Evolutionary conservation across 2,888 invertebrate species (phyloP), one percentile per base, ranked within the genome.

Genomic region (Spialia ferax): DNA sequence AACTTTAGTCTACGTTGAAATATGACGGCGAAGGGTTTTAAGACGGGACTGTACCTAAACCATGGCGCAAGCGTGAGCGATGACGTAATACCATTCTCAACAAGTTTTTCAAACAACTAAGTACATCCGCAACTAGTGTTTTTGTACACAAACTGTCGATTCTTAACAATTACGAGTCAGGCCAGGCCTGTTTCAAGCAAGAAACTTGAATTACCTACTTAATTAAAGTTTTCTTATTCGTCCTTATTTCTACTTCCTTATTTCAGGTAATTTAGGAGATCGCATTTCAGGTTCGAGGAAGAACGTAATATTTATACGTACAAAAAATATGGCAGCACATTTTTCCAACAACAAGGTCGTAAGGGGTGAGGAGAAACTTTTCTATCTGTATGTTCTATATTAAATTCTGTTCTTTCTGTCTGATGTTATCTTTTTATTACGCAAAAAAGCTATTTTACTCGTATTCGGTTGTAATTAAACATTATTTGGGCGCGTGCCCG

Each of bases 401-500:
- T n/a, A n/a, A n/a, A n/a, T n/a, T n/a, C n/a, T n/a, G n/a, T n/a
- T n/a, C n/a, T n/a, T n/a, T n/a, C n/a, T n/a, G n/a, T n/a, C n/a
- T n/a, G n/a, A n/a, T n/a, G n/a, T n/a, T n/a, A n/a, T n/a, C n/a
- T n/a, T n/a, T n/a, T n/a, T n/a, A n/a, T n/a, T n/a, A n/a, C n/a
- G n/a, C n/a, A n/a, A n/a, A n/a, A n/a, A n/a, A n/a, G n/a, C n/a
- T n/a, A n/a, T n/a, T n/a, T n/a, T n/a, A n/a, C n/a, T n/a, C n/a
- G n/a, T n/a, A n/a, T n/a, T n/a, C n/a, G n/a, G n/a, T n/a, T n/a
- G n/a, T n/a, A n/a, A n/a, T n/a, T n/a, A n/a, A n/a, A n/a, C n/a
- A n/a, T n/a, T 73, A 80, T 79, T 89, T 90, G 88, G 88, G 87
- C 83, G 84, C 73, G 84, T 86, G 89, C 88, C 88, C 88, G 82